These are phyloP conservation scores for Zaprionus davidi DNA, from an alignment of 1,140 invertebrate genomes.

Conservation along the genomic window DNA sequence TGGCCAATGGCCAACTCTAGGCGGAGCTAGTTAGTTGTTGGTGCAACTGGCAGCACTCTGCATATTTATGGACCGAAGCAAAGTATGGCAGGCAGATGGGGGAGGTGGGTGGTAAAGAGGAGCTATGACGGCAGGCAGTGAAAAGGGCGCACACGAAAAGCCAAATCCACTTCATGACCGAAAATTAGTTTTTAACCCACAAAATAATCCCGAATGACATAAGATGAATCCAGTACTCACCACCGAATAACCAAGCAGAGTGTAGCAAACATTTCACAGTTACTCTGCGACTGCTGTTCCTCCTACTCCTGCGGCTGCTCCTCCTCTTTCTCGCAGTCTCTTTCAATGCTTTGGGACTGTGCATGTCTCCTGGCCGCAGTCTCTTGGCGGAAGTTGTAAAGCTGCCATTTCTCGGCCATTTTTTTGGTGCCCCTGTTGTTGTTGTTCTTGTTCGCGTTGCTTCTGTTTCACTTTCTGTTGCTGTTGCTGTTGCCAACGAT, in stretches of 20 bases:
- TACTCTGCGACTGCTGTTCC: slow-evolving; percentile 13
- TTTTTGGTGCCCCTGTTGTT: slow-evolving; percentile 61
- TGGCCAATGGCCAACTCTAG: slow-evolving; percentile 43
- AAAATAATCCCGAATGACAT: slow-evolving; percentile 83
- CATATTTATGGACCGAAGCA: slow-evolving; percentile 71
- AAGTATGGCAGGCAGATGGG: slow-evolving; percentile 60
- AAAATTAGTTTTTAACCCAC: slow-evolving; percentile 83
- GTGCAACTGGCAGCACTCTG: slow-evolving; percentile 43
- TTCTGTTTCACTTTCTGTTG: slow-evolving; percentile 63
- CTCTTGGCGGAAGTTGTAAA: slow-evolving; percentile 81
- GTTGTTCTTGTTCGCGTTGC: slow-evolving; percentile 59
- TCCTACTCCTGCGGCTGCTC: not conserved
- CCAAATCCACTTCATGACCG: slow-evolving; percentile 79
- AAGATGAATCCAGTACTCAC: slow-evolving; percentile 55
- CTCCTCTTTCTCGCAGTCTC: not conserved
- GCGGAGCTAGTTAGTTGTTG: slow-evolving; percentile 49
- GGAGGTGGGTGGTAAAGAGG: not conserved
- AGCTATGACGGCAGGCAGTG: slow-evolving; percentile 10
- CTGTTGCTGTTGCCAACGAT: slow-evolving; percentile 53
- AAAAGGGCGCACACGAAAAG: slow-evolving; percentile 41
- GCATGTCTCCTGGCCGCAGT: slow-evolving; percentile 51
- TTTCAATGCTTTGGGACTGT: slow-evolving; percentile 2
- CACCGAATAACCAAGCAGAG: slow-evolving; percentile 31
- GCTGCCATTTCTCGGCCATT: slow-evolving; percentile 81
- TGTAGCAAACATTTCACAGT: slow-evolving; percentile 60